Conservation (phyloP, 2,113 vertebrate species). For the Cyphomyrus discorhynchus region DNA sequence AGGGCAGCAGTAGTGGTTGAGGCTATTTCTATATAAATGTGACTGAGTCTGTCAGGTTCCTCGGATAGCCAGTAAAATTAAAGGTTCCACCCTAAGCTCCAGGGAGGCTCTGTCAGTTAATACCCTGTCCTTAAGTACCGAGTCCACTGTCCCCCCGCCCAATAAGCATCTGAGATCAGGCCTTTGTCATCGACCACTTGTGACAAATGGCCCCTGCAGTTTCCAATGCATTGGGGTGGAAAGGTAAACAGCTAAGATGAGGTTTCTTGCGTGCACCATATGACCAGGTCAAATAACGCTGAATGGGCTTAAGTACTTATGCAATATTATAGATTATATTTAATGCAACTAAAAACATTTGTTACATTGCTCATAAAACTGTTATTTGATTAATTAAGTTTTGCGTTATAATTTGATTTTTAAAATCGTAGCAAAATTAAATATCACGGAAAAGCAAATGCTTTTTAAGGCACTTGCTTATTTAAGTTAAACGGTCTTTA, state of each 20-base stretch:
- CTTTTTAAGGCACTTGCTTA: neutral
- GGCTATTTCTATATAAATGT: neutral
- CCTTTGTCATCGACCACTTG: neutral
- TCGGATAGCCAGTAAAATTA: neutral
- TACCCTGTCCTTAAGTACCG: neutral
- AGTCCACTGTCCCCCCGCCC: neutral
- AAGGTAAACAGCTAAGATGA: neutral
- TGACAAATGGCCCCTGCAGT: neutral
- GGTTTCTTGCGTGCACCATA: neutral
- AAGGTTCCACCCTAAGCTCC: neutral
- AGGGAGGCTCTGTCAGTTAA: neutral
- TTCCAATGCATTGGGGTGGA: neutral
- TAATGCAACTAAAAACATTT: neutral
- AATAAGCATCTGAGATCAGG: neutral
- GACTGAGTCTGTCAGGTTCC: neutral
- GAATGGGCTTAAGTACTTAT: neutral
- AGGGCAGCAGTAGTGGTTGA: neutral
- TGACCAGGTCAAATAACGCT: neutral
- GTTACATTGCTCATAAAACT: neutral
- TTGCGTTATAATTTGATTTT: neutral
- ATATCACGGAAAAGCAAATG: neutral
- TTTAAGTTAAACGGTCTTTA: neutral
- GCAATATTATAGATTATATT: neutral
- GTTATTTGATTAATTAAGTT: neutral
- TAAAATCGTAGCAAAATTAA: neutral